phyloP scores from a whole-genome alignment of 2,113 vertebrate genomes.

The Rhea pennata region DNA sequence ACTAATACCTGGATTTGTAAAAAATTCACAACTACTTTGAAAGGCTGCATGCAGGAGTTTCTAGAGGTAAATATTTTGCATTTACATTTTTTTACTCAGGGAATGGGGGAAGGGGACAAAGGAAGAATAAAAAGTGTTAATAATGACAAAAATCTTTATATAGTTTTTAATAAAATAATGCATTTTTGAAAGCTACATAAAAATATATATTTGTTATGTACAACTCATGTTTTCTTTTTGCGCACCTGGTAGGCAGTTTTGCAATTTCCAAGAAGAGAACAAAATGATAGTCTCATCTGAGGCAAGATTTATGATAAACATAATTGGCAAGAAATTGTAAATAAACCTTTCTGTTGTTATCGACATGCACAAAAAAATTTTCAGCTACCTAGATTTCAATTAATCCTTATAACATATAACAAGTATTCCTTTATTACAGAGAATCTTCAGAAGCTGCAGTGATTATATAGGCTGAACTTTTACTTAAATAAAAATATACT shows the following conservation, averaged over 20 bases:
- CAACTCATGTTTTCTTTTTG: constrained; percentile 50
- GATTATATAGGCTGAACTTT: background rate
- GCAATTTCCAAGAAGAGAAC: constrained; percentile 22
- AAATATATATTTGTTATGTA: constrained; percentile 55
- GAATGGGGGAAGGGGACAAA: too few species aligned
- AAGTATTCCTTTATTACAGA: background rate
- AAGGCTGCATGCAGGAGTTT: background rate
- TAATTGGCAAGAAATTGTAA: background rate
- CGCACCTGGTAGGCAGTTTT: constrained; percentile 29
- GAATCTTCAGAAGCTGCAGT: background rate
- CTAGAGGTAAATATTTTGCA: background rate
- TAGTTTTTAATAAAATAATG: constrained; percentile 9
- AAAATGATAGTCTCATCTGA: constrained; percentile 36
- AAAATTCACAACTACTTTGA: background rate
- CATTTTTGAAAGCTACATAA: constrained; percentile 41
- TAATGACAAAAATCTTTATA: constrained; percentile 32
- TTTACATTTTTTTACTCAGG: background rate
- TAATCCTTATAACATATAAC: background rate
- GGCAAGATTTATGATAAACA: background rate
- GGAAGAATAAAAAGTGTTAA: background rate
- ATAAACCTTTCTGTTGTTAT: background rate
- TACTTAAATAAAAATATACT: background rate
- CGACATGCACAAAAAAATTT: background rate
- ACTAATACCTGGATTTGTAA: background rate
- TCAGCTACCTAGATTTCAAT: background rate